Base-by-base conservation (phyloP, 2,797 vertebrate species). In the Tragopan temminckii region DNA sequence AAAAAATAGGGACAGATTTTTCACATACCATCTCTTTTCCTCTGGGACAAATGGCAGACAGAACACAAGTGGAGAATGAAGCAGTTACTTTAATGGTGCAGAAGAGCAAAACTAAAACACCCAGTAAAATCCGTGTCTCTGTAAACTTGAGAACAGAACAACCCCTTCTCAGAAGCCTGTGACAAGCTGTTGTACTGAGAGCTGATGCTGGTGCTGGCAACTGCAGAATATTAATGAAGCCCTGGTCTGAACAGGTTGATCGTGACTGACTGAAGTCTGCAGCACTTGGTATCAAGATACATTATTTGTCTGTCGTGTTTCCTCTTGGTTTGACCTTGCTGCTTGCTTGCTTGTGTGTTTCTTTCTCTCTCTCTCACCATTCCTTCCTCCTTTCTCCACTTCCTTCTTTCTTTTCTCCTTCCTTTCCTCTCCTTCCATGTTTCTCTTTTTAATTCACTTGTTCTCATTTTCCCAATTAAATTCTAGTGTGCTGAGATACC, bases 171-270 rank as follows among this genome's bases (percentile, higher is more conserved):
- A 94, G 76, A 95, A 53, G 76, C 80, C 91, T 72, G 86, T 97
- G 83, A 83, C 64, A 90, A 87, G 62, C 58, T 77, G 24, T 92
- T 92, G 14, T 67, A 83, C 57, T 86, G 80, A 83, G 66, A 74
- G 21, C 70, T 84, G 69, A 63, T 92, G 90, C 86, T 86, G 88
- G 64, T 75, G 48, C 78, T 91, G 59, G 40, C 62, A 88, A 67
- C 35, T 76, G 16, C 35, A 70, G 83, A 87, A 83, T 96, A 96
- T 90, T 96, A 90, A 96, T 85, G 84, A 95, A 88, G 64, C 40
- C 72, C 33, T 74, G 85, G 40, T 80, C 77, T 92, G 91, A 90
- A 71, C n/a, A 78, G 43, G 36, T 71, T 95, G 79, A 84, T 84
- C 64, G 33, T 85, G 80, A 69, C 77, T 90, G 64, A 85, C 80